Base-by-base conservation (phyloP, 2,113 vertebrate species). In the Lagopus leucura region DNA sequence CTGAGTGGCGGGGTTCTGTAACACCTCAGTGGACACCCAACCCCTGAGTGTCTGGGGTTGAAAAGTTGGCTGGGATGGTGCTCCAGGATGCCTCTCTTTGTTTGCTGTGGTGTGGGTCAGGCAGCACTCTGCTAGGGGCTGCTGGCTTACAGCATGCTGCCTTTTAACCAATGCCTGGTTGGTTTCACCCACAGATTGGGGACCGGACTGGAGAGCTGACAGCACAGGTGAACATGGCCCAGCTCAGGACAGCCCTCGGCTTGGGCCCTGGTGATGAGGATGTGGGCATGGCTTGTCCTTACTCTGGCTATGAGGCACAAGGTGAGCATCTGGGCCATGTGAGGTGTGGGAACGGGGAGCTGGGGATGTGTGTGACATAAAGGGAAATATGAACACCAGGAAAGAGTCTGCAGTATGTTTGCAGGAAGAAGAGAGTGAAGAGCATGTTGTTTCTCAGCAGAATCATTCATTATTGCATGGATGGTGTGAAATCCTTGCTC, bases 191-290 rank as follows among this genome's bases (percentile, higher is more conserved):
- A 54, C 89, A 99, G 99, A 98, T 99, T 0, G 98, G 99, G 57
- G 99, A 99, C 97, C 97, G 98, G 38, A 98, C 91, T 0, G 99
- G 99, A 5, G 99, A 99, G 94, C 96, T 98, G 89, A 99, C 99
- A 0, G 99, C 99, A 0, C 98, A 98, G 66, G 93, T 98, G 97
- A 99, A 99, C 27, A 70, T 99, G 72, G 97, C 98, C 2, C 98
- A 99, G 97, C 97, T 99, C 89, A 98, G 98, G 98, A 95, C 99
- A 27, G 96, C 94, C 1, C 96, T 99, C 1, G 98, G 98, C 15
- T 76, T 98, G 89, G 97, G 97, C 19, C 81, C 88, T 0, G 83
- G 87, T 1, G 83, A 96, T 0, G 95, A 95, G 2, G 98, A 98
- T 2, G 27, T 88, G 0, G 98, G 98, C 74, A 95, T 98, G 18